Evolutionary conservation across 1,140 invertebrate genomes (phyloP), one percentile per base, ranked within the genome.

Genomic region (Drosophila seguyi): DNA sequence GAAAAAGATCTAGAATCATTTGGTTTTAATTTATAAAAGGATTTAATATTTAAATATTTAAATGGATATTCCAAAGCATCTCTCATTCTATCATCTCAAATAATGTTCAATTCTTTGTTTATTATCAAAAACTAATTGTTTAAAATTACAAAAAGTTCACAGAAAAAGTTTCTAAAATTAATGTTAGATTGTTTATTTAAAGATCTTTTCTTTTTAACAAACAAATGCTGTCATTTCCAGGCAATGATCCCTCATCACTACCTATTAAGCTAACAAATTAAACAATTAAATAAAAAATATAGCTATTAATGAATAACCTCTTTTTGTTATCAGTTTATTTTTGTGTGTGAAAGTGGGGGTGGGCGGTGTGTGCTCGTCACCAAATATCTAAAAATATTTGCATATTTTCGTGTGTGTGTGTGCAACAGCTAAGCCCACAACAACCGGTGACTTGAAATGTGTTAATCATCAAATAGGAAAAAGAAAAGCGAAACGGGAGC

Each of bases 391-490:
- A 53, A 53, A 36, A 53, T 53, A 53, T 53, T 53, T 53, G 52
- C 52, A 53, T 63, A 60, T 41, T 20, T 41, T 39, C 4, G n/a
- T n/a, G 11, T 39, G 18, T 18, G 41, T 44, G 10, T 45, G 27
- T 60, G 25, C 38, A 18, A 29, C 36, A 42, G 34, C 53, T 45
- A 34, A 41, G 57, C n/a, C 36, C 62, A 57, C 41, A 45, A 39
- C 41, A 71, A 62, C 14, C 14, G 42, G 38, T 45, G 44, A 79
- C 61, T 75, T 57, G 52, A 66, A 71, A 84, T 90, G 84, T 90
- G 85, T 90, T 90, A 87, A 87, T 87, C 85, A 84, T 77, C 72
- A 68, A 79, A 60, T 65, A 60, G 48, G 45, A 50, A 69, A 69
- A 57, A 45, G 56, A 59, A 72, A 58, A 72, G 44, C 66, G 42